Conservation (phyloP, 2,888 invertebrate genomes). For the Oxystoma pomonae region DNA sequence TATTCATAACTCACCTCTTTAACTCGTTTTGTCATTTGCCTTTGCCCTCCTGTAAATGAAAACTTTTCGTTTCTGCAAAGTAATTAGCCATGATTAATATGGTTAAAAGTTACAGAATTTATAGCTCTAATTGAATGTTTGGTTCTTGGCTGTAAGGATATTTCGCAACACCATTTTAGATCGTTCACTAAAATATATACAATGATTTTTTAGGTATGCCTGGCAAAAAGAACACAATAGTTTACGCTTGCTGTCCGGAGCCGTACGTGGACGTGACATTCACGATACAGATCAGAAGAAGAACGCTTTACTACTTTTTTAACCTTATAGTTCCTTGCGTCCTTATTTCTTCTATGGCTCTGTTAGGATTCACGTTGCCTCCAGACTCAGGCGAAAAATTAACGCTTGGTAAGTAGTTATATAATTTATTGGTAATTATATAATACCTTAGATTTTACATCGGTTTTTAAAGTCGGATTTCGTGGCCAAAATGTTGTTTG, state of each 20-base stretch:
- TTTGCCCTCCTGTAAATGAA: too few relatives aligned
- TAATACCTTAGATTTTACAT: too few relatives aligned
- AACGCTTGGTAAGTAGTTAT: slow-evolving; percentile 70
- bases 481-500: too few relatives aligned
- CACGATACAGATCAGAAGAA: slow-evolving; percentile 90
- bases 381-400: slow-evolving; percentile 99
- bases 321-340: slow-evolving; percentile 99
- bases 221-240: slow-evolving; percentile 88
- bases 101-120: too few relatives aligned
- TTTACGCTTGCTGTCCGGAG: slow-evolving; percentile 97
- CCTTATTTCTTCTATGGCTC: slow-evolving; percentile 97
- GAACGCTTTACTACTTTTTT: slow-evolving; percentile 98
- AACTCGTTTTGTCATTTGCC: too few relatives aligned
- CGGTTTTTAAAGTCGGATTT: too few relatives aligned
- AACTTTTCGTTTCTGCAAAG: too few relatives aligned
- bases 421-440: too few relatives aligned
- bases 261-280: slow-evolving; percentile 97
- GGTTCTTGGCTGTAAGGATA: too few relatives aligned
- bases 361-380: slow-evolving; percentile 96
- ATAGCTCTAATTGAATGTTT: too few relatives aligned
- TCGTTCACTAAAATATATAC: background rate
- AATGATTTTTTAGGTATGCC: slow-evolving; percentile 70
- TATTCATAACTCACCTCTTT: too few relatives aligned
- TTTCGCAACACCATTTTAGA: background rate
- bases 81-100: too few relatives aligned